phyloP scores from a whole-genome alignment of 2,888 invertebrate genomes.

The Ochropleura leucogaster region DNA sequence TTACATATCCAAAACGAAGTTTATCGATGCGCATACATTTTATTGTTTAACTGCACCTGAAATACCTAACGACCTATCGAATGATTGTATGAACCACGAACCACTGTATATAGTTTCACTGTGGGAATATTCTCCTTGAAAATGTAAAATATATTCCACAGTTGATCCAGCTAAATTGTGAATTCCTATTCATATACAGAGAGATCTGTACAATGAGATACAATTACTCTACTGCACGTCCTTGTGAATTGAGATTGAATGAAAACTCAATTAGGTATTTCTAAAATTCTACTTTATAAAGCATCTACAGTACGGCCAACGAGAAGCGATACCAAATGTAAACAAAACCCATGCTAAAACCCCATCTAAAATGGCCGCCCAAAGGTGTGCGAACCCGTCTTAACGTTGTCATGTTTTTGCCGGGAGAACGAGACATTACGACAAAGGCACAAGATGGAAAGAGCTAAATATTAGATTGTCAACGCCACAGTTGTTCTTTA shows the following conservation, averaged over 20 bases:
- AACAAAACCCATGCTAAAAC: too few species aligned
- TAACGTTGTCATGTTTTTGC: too few species aligned
- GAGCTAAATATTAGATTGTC: too few species aligned
- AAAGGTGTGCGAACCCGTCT: too few species aligned
- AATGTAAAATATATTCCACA: slow-evolving; percentile 17
- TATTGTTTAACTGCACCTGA: background rate
- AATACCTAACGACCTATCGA: background rate
- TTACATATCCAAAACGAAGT: background rate
- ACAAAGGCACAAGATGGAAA: too few species aligned
- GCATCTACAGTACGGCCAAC: too few species aligned
- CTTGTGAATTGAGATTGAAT: slow-evolving; percentile 7
- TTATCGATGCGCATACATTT: background rate
- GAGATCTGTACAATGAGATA: background rate
- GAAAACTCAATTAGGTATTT: background rate
- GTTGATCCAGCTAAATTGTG: slow-evolving; percentile 20
- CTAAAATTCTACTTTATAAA: background rate
- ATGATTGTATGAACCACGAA: background rate
- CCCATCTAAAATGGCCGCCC: too few species aligned
- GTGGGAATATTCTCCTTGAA: background rate
- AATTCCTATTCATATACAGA: slow-evolving; percentile 27
- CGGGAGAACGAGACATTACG: too few species aligned
- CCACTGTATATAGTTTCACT: background rate
- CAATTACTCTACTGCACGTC: slow-evolving; percentile 3
- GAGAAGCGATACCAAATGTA: too few species aligned
- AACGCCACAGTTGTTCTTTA: too few species aligned